phyloP scores from a whole-genome alignment of 2,797 vertebrate species.

The Enteromius mattozi region DNA sequence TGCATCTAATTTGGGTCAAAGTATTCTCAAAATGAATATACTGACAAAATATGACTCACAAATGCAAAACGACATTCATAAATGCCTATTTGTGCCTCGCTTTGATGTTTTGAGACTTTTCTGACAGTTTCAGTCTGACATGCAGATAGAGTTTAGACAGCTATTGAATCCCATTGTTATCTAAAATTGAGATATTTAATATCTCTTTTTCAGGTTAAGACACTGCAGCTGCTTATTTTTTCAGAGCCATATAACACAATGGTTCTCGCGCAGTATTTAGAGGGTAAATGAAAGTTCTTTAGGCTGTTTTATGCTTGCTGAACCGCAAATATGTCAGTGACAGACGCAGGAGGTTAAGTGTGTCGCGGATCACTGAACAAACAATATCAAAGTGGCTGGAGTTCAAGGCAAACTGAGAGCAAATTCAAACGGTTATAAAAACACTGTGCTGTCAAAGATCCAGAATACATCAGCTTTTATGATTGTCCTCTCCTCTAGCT shows the following conservation, averaged over 20 bases:
- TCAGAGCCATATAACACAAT: not conserved
- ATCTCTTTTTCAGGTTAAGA: not conserved
- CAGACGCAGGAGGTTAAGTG: constrained; percentile 23
- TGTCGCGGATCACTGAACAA: constrained; percentile 19
- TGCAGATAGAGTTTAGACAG: too few species aligned
- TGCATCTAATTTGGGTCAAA: not conserved
- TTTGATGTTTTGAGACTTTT: not conserved
- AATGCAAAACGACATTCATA: not conserved
- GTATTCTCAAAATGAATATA: not conserved
- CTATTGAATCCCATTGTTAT: not conserved
- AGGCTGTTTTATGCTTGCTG: constrained; percentile 15
- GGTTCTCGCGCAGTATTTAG: not conserved
- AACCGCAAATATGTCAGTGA: constrained; percentile 24
- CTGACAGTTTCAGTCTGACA: not conserved
- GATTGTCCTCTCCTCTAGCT: not conserved
- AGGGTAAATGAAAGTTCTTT: constrained; percentile 19
- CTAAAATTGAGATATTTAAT: not conserved
- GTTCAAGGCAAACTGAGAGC: constrained; percentile 30
- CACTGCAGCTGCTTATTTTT: not conserved
- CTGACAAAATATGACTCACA: not conserved
- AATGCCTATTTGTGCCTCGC: not conserved
- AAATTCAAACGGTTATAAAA: constrained; percentile 16
- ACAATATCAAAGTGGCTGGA: constrained; percentile 2
- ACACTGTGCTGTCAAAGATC: constrained; percentile 5
- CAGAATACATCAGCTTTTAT: not conserved